phyloP scores from a whole-genome alignment of 2,797 vertebrate species.

The Peromyscus melanophrys region DNA sequence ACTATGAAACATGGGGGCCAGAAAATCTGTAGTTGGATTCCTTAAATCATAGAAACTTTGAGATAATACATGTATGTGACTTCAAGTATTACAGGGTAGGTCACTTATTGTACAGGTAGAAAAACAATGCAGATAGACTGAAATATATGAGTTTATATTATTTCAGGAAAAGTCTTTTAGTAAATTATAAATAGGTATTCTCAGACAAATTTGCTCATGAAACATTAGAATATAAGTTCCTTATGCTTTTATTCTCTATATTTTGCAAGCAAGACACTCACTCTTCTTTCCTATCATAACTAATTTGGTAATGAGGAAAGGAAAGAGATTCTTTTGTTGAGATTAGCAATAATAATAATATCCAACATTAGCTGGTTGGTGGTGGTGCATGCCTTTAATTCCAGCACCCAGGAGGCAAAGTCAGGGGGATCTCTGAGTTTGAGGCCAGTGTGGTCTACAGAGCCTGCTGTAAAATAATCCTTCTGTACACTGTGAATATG shows the following conservation, averaged over 20 bases:
- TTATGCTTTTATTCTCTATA: neutral
- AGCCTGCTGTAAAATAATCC: too few relatives aligned
- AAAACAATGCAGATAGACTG: neutral
- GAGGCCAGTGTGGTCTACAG: too few relatives aligned
- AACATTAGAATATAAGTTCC: constrained; percentile 1
- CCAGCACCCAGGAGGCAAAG: too few relatives aligned
- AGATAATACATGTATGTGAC: neutral
- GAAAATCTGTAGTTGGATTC: neutral
- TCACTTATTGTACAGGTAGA: neutral
- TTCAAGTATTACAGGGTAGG: neutral
- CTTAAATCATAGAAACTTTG: neutral
- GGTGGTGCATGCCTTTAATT: too few relatives aligned
- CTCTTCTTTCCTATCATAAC: neutral
- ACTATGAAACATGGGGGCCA: neutral
- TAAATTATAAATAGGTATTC: neutral
- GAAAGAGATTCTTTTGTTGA: neutral
- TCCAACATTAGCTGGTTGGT: neutral
- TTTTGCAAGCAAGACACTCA: neutral
- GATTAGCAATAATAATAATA: neutral
- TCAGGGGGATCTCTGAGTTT: too few relatives aligned
- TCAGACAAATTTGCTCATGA: neutral
- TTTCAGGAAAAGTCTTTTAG: neutral
- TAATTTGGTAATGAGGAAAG: neutral
- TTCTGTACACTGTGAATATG: too few relatives aligned
- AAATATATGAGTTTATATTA: neutral